Percentiles rank a stretch among this genome's conserved stretches.
phyloP scores from a whole-genome alignment of 2,113 vertebrate species.

The Leptocoma aspasia region DNA sequence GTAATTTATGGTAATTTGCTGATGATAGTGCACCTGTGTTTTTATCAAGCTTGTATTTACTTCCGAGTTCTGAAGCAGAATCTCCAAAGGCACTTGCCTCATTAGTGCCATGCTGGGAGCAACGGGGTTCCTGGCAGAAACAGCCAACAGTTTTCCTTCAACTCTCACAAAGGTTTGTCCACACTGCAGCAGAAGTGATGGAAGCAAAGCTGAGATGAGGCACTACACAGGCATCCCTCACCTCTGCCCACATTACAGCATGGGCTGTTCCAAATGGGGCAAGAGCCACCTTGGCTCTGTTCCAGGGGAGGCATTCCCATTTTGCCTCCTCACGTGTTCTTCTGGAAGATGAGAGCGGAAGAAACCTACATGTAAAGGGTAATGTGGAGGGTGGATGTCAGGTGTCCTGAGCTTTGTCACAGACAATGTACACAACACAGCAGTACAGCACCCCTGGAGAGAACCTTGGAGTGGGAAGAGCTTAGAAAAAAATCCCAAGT shows the following conservation, averaged over 20 bases:
- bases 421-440: not conserved
- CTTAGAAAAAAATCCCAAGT: not conserved
- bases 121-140: conserved; percentile 37
- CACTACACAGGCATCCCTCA: not conserved
- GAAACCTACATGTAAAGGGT: not conserved
- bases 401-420: not conserved
- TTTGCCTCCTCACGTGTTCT: not conserved
- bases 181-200: not conserved
- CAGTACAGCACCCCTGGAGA: not conserved
- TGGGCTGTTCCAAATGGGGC: accelerated
- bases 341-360: not conserved
- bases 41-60: conserved; percentile 62
- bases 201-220: not conserved
- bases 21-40: conserved; percentile 56
- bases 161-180: conserved; percentile 12
- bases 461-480: not conserved
- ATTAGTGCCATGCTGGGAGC: conserved; percentile 54
- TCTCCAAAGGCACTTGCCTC: conserved; percentile 61
- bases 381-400: not conserved
- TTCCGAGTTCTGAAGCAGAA: conserved; percentile 54
- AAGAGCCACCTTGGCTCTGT: not conserved
- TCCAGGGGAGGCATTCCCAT: not conserved
- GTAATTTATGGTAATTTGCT: conserved; percentile 47
- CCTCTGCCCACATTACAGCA: not conserved
- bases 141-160: not conserved